A percentile compares a stretch with the other conserved stretches of the same genome.
These are phyloP conservation scores for Psilopsiagon aurifrons DNA, from an alignment of 2,113 vertebrate genomes.

Conservation along the genomic window DNA sequence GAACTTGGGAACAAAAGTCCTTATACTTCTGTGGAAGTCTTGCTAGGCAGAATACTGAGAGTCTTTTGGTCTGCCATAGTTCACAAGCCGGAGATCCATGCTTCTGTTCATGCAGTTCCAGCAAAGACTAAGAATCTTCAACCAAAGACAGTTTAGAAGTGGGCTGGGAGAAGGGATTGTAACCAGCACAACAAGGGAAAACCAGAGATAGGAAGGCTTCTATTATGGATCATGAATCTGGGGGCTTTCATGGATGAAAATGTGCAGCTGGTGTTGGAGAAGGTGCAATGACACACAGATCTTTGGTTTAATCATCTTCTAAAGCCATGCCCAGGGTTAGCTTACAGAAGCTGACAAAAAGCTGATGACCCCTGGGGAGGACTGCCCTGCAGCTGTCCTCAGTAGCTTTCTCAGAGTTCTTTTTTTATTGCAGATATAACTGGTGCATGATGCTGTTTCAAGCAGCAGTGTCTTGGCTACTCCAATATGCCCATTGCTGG, in stretches of 20 bases:
- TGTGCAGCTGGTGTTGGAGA: conserved; percentile 21
- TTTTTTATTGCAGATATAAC: not conserved
- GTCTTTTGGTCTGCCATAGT: not conserved
- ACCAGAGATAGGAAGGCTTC: not conserved
- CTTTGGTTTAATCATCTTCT: conserved; percentile 22
- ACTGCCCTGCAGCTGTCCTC: conserved; percentile 22
- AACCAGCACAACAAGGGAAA: not conserved
- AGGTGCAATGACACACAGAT: not conserved
- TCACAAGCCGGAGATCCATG: not conserved
- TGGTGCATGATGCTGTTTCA: not conserved
- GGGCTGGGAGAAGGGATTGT: not conserved
- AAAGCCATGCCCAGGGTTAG: not conserved
- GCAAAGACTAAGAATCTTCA: not conserved
- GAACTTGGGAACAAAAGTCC: not conserved
- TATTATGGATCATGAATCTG: not conserved
- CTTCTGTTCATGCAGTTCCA: not conserved
- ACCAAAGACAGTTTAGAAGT: not conserved
- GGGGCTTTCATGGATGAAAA: conserved; percentile 10
- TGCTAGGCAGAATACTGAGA: not conserved
- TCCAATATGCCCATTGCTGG: not conserved
- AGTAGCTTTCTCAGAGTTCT: not conserved
- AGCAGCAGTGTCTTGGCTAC: conserved; percentile 13
- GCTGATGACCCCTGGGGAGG: not conserved
- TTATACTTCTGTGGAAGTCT: not conserved
- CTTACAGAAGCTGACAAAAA: conserved; percentile 21